A percentile compares a stretch with the other conserved stretches of the same genome.
Conservation (phyloP, 2,113 vertebrate genomes). For the Ptychochromis oligacanthus region DNA sequence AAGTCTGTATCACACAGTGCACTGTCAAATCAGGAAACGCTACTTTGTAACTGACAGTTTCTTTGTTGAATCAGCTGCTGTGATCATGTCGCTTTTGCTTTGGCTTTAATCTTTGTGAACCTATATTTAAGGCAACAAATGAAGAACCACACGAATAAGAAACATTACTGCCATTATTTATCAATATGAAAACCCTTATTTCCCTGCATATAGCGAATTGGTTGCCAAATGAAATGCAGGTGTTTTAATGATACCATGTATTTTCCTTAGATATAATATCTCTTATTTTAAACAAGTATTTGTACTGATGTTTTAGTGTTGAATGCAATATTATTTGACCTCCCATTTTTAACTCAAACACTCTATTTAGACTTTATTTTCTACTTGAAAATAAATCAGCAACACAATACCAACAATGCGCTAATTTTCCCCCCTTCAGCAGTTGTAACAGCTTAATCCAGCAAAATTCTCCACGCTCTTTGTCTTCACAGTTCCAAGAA, state of each 20-base stretch:
- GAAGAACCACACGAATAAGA: neutral
- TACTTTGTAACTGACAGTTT: slow-evolving; percentile 5
- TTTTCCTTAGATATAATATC: neutral
- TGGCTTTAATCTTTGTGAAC: neutral
- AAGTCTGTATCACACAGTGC: slow-evolving; percentile 12
- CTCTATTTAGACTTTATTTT: slow-evolving; percentile 7
- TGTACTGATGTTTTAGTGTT: neutral
- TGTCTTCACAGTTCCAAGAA: slow-evolving; percentile 42
- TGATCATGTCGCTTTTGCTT: neutral
- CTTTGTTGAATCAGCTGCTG: neutral
- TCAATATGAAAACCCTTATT: neutral
- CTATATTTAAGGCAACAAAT: neutral
- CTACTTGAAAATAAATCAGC: slow-evolving; percentile 18
- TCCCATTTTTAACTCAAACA: neutral
- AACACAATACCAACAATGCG: slow-evolving; percentile 11
- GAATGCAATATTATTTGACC: neutral
- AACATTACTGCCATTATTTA: neutral
- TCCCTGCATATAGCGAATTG: neutral
- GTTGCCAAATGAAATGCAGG: neutral
- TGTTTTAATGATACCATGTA: neutral
- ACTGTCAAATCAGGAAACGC: slow-evolving; percentile 37
- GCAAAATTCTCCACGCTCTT: slow-evolving; percentile 29
- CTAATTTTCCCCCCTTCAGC: slow-evolving; percentile 2
- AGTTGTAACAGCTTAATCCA: slow-evolving; percentile 9
- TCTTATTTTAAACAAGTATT: rapidly evolving